phyloP scores from a whole-genome alignment of 2,888 invertebrate species.

The Buathra laborator region DNA sequence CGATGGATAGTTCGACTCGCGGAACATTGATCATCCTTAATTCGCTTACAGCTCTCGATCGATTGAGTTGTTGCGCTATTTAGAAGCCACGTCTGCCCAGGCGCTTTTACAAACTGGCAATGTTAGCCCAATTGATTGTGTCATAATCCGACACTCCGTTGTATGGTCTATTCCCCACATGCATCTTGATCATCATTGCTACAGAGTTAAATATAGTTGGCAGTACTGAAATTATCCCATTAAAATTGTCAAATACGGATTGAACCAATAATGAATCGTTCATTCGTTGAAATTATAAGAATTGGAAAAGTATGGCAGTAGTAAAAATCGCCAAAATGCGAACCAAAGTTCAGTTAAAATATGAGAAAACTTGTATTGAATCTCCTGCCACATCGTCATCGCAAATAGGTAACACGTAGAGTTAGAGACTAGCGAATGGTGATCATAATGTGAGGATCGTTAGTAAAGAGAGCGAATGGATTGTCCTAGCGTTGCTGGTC shows the following conservation, averaged over 20 bases:
- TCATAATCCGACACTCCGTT: not conserved
- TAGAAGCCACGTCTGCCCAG: constrained; percentile 29
- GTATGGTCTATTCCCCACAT: not conserved
- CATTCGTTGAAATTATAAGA: too few species aligned
- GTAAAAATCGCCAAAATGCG: too few species aligned
- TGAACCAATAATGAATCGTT: too few species aligned
- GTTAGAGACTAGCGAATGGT: constrained; percentile 65
- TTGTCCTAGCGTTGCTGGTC: constrained; percentile 69
- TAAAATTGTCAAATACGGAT: too few species aligned
- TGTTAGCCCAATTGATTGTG: constrained; percentile 40
- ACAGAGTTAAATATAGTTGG: not conserved
- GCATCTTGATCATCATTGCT: not conserved
- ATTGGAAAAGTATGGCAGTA: too few species aligned
- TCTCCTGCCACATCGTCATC: not conserved
- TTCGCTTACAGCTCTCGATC: constrained; percentile 77
- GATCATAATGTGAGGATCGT: constrained; percentile 77
- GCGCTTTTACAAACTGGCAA: constrained; percentile 55
- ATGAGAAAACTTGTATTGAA: not conserved
- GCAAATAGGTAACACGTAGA: not conserved
- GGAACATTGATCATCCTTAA: constrained; percentile 78
- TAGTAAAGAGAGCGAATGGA: constrained; percentile 73
- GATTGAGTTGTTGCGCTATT: constrained; percentile 76
- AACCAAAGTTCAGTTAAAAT: too few species aligned
- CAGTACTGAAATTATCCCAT: not conserved
- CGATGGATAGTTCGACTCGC: constrained; percentile 67